A percentile compares a stretch with the other conserved stretches of the same genome.
Evolutionary conservation across 1,140 invertebrate genomes (phyloP).

Genomic region (Bilobella aurantiaca): DNA sequence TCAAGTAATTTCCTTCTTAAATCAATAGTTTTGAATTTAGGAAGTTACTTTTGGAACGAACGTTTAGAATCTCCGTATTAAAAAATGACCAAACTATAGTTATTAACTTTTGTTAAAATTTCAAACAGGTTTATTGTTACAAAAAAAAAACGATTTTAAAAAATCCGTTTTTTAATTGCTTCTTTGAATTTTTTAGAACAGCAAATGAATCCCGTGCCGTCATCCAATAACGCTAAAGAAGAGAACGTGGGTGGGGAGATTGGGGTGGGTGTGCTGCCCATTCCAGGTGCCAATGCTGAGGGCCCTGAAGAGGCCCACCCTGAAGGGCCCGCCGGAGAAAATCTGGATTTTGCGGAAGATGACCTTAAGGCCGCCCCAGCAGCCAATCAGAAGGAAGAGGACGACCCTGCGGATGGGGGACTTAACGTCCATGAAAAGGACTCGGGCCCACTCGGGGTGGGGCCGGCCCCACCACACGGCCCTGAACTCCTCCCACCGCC

Average conservation of each 20-base stretch:
- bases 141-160: too few species aligned
- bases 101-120: neutral
- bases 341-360: constrained; percentile 32
- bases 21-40: too few species aligned
- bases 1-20: too few species aligned
- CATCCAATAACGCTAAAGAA: neutral
- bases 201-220: neutral
- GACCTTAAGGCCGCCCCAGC: constrained; percentile 28
- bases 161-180: neutral
- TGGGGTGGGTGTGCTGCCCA: constrained; percentile 23
- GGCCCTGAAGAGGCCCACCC: too few species aligned
- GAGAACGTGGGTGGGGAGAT: constrained; percentile 6
- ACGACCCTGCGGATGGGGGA: constrained; percentile 33
- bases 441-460: neutral
- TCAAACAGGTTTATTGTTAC: neutral
- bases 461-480: neutral
- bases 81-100: too few species aligned
- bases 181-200: neutral
- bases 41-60: too few species aligned
- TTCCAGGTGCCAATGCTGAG: constrained; percentile 13
- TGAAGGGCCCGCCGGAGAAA: too few species aligned
- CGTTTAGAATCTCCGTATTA: too few species aligned
- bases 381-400: constrained; percentile 26
- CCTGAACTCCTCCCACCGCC: neutral
- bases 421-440: constrained; percentile 19